These are phyloP conservation scores for Philereme transversata DNA, from an alignment of 2,888 invertebrate genomes.

Conservation along the genomic window DNA sequence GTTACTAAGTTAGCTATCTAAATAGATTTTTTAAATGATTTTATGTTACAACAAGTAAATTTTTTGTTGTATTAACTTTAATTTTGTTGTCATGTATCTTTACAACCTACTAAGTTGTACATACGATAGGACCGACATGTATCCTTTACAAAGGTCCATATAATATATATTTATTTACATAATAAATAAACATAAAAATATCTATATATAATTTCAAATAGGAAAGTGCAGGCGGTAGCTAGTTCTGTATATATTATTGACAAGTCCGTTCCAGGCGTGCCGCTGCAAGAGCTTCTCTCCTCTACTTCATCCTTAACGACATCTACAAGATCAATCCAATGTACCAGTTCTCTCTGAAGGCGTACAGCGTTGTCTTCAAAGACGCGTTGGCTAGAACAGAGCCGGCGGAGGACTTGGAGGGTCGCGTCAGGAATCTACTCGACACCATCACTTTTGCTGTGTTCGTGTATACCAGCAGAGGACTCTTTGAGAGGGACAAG, in stretches of 20 bases:
- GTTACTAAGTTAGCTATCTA: too few relatives aligned
- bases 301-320: constrained; percentile 97
- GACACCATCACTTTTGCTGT: constrained; percentile 95
- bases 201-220: too few relatives aligned
- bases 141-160: too few relatives aligned
- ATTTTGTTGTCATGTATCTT: too few relatives aligned
- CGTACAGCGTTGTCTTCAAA: constrained; percentile 95
- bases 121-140: too few relatives aligned
- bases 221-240: too few relatives aligned
- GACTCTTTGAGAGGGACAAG: constrained; percentile 96
- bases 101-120: too few relatives aligned
- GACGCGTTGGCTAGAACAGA: constrained; percentile 90
- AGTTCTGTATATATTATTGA: not conserved
- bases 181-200: too few relatives aligned
- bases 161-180: too few relatives aligned
- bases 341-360: constrained; percentile 97
- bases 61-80: too few relatives aligned
- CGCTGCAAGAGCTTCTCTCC: constrained; percentile 92
- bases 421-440: constrained; percentile 90
- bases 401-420: constrained; percentile 87
- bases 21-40: too few relatives aligned
- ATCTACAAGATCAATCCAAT: constrained; percentile 96
- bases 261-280: constrained; percentile 83
- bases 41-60: too few relatives aligned
- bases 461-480: constrained; percentile 94